Percentiles rank a stretch among this genome's conserved stretches.
Conservation (phyloP, 2,888 invertebrate species). For the Hemistola chrysoprasaria region DNA sequence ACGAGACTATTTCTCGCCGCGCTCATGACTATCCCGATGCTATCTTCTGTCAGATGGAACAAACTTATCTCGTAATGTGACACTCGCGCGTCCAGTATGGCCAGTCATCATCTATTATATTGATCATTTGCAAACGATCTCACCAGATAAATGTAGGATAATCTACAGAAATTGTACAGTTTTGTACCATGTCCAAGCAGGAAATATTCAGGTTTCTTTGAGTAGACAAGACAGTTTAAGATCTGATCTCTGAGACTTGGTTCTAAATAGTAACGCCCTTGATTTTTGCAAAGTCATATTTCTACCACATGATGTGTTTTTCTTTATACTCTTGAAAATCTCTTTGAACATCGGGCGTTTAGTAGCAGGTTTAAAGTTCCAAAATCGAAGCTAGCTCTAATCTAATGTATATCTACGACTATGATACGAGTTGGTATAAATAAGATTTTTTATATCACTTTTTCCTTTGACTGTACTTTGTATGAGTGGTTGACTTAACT, state of each 20-base stretch:
- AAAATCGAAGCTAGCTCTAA: too few species aligned
- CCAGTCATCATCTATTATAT: conserved; percentile 60
- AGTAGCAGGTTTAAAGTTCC: too few species aligned
- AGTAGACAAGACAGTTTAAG: not conserved
- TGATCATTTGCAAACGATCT: conserved; percentile 45
- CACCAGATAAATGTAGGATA: conserved; percentile 30
- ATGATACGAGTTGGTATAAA: too few species aligned
- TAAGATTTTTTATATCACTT: too few species aligned
- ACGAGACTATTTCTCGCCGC: conserved; percentile 34
- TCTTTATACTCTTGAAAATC: conserved; percentile 11
- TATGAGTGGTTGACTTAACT: too few species aligned
- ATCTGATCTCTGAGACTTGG: not conserved
- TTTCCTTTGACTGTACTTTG: too few species aligned
- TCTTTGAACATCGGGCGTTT: too few species aligned
- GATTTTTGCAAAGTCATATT: conserved; percentile 41
- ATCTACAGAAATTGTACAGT: conserved; percentile 3
- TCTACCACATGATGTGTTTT: conserved; percentile 34
- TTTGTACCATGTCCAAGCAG: conserved; percentile 18
- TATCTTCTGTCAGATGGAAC: conserved; percentile 29
- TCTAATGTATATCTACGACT: too few species aligned
- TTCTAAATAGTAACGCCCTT: conserved; percentile 27
- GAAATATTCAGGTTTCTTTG: not conserved
- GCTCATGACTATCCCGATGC: conserved; percentile 40
- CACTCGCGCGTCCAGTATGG: conserved; percentile 40
- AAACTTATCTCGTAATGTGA: conserved; percentile 51